Conservation (phyloP, 2,113 vertebrate genomes). For the Calidris pygmaea region DNA sequence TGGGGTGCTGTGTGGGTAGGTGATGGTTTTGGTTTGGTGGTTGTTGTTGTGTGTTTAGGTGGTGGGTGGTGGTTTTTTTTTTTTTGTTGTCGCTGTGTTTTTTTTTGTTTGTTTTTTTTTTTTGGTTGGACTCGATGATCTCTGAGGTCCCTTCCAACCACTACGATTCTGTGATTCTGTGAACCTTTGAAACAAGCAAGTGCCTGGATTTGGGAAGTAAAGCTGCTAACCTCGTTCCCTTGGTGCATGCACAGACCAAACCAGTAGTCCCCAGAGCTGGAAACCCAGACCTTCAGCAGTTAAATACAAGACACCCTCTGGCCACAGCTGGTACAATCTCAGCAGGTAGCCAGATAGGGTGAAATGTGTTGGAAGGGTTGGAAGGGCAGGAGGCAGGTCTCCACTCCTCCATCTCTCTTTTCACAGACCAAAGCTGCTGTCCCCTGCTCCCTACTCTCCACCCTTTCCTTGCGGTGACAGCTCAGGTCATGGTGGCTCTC, state of each 20-base stretch:
- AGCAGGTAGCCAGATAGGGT: background rate
- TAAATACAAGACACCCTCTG: background rate
- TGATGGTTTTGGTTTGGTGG: too few relatives aligned
- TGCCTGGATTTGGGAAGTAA: background rate
- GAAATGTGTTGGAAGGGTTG: background rate
- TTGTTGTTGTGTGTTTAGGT: too few relatives aligned
- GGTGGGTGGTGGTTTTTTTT: too few relatives aligned
- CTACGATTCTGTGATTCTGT: too few relatives aligned
- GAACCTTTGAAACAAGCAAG: background rate
- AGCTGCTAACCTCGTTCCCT: background rate
- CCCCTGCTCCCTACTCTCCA: background rate
- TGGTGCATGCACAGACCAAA: background rate
- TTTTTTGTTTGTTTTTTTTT: too few relatives aligned
- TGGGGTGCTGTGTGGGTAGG: too few relatives aligned
- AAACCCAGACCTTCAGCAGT: background rate
- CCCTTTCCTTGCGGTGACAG: background rate
- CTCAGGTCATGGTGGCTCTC: background rate
- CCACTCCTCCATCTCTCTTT: background rate
- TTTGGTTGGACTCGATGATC: too few relatives aligned
- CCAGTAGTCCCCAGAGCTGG: background rate
- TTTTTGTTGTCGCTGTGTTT: too few relatives aligned
- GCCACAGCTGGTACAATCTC: background rate
- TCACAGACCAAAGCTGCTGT: background rate
- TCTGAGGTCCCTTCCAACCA: too few relatives aligned
- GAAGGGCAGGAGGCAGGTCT: background rate